These are phyloP conservation scores for Rynchops niger DNA, from an alignment of 2,113 vertebrate species.

Conservation along the genomic window DNA sequence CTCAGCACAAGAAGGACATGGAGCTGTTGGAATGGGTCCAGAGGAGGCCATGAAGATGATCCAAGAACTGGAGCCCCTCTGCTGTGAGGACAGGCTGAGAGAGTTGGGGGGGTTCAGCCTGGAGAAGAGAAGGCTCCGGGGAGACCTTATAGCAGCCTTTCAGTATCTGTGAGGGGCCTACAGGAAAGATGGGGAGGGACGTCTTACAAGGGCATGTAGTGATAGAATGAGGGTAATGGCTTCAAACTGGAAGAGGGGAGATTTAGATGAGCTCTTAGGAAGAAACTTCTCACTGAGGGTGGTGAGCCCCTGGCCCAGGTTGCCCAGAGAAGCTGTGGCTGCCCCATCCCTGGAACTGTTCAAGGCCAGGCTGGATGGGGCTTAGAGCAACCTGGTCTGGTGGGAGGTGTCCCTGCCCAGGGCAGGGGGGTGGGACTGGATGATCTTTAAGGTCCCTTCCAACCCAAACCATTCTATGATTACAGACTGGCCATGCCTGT, in stretches of 20 bases:
- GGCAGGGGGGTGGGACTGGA: not conserved
- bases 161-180: not conserved
- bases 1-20: not conserved
- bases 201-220: not conserved
- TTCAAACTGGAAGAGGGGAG: not conserved
- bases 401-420: not conserved
- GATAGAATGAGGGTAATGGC: too few relatives aligned
- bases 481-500: fast-evolving
- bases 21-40: not conserved
- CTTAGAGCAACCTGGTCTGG: not conserved
- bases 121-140: not conserved
- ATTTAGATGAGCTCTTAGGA: not conserved
- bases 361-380: not conserved
- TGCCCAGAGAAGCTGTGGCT: not conserved
- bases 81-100: not conserved
- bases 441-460: not conserved
- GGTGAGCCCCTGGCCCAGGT: not conserved
- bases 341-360: not conserved
- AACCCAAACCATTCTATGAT: not conserved
- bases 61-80: not conserved
- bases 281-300: not conserved
- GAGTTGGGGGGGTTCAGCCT: not conserved
- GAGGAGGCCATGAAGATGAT: not conserved
- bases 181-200: not conserved
- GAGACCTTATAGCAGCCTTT: not conserved